Conservation (phyloP, 2,888 invertebrate genomes). For the Pseudanteris insignis region DNA sequence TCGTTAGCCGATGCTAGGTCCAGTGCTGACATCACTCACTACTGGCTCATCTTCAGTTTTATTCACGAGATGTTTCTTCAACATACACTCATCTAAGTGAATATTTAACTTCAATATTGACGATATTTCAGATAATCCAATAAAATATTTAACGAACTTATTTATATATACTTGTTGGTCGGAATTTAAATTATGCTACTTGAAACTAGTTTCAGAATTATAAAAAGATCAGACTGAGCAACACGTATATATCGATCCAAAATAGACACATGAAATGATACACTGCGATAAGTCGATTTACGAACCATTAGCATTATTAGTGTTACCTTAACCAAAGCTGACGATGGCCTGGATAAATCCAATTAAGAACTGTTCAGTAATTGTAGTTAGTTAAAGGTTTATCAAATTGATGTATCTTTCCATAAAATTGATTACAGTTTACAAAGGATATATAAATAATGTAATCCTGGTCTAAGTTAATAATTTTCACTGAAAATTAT, state of each 20-base stretch:
- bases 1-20: too few species aligned
- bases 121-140: too few species aligned
- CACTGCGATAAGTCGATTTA: conserved; percentile 31
- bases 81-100: too few species aligned
- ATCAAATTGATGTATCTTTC: conserved; percentile 26
- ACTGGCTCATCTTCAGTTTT: too few species aligned
- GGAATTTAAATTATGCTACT: too few species aligned
- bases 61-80: too few species aligned
- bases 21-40: too few species aligned
- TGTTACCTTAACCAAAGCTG: conserved; percentile 36
- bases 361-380: conserved; percentile 35
- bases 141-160: too few species aligned
- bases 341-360: conserved; percentile 34
- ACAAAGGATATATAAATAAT: conserved; percentile 7
- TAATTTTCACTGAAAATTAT: background rate
- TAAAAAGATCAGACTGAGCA: conserved; percentile 11
- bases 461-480: background rate
- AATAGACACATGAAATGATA: conserved; percentile 28
- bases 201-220: conserved; percentile 1
- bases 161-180: too few species aligned
- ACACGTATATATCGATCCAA: conserved; percentile 14
- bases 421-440: conserved; percentile 11
- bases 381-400: conserved; percentile 34
- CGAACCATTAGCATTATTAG: conserved; percentile 33
- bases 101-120: too few species aligned